Base-by-base conservation (phyloP, 2,797 vertebrate species). In the Zonotrichia albicollis region DNA sequence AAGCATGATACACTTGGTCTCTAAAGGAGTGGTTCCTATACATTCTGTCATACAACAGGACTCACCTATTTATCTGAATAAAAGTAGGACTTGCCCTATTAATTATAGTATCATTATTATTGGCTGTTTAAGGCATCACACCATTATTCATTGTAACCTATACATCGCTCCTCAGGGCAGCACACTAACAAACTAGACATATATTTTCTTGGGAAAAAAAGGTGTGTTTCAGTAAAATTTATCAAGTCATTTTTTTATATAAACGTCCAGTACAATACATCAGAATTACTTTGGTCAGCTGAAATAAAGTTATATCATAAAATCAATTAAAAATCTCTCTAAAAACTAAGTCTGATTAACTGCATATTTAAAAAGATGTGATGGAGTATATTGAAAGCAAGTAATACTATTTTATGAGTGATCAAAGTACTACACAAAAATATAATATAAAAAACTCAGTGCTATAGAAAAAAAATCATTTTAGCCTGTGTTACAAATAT, bases 101-200 rank as follows among this genome's bases (percentile, higher is more conserved):
- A 93, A 95, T 95, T 84, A 93, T 9, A 94, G 42, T 26, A 36
- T 85, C 87, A 74, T 73, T 88, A 70, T 73, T 95, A 96, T 94
- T 79, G 40, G 53, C 42, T 67, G 19, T 54, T 96, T 67, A 94
- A 90, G 4, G 9, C 46, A 90, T 72, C 40, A 74, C 8, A 8
- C 30, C 75, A 83, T 84, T 95, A 92, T 77, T 66, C 36, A 48
- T 11, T 61, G 71, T 90, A 95, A 77, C 29, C 23, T 65, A 64
- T 22, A 60, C 22, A 40, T 14, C 46, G 46, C n/a, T 77, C 20
- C 65, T 92, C 61, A 80, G 74, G 80, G 29, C 75, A 91, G 54
- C 29, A 89, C 19, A 71, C 9, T 20, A 89, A 55, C 21, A 74
- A 38, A 8, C 57, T 32, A 46, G 22, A 21, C 16, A 36, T 11